Conservation (phyloP, 1,140 invertebrate species). For the Brachionus plicatilis region DNA sequence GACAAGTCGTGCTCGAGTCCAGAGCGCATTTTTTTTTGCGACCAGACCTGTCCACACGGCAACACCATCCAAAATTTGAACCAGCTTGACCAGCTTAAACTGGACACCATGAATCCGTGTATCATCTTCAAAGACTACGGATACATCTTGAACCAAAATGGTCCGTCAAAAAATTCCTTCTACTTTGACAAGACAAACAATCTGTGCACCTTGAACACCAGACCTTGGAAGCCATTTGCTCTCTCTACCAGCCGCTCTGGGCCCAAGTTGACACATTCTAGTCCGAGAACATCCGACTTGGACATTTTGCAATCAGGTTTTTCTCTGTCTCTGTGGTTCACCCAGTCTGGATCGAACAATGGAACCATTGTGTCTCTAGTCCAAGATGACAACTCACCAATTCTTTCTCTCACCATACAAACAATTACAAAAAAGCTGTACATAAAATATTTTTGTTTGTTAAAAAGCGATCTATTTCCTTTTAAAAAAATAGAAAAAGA, state of each 20-base stretch:
- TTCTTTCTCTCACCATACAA: neutral
- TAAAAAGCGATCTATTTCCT: neutral
- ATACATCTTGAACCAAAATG: neutral
- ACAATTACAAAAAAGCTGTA: neutral
- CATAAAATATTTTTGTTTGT: neutral
- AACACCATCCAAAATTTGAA: neutral
- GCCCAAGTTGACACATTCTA: neutral
- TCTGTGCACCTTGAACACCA: neutral
- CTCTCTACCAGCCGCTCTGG: neutral
- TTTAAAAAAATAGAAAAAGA: neutral
- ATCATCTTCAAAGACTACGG: slow-evolving; percentile 13
- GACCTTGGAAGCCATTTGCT: neutral
- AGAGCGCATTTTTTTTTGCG: neutral
- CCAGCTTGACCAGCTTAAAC: neutral
- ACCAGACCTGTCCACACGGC: slow-evolving; percentile 25
- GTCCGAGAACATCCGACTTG: neutral
- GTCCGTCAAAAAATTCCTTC: neutral
- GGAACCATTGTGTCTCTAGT: neutral
- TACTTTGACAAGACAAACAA: slow-evolving; percentile 24
- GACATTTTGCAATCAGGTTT: neutral
- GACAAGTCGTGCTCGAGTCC: neutral
- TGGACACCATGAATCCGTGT: slow-evolving; percentile 17
- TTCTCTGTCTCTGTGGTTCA: slow-evolving; percentile 20
- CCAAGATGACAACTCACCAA: slow-evolving; percentile 5
- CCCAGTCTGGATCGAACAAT: neutral